Evolutionary conservation across 2,113 vertebrate species (phyloP).

Genomic region (Cavia aperea): DNA sequence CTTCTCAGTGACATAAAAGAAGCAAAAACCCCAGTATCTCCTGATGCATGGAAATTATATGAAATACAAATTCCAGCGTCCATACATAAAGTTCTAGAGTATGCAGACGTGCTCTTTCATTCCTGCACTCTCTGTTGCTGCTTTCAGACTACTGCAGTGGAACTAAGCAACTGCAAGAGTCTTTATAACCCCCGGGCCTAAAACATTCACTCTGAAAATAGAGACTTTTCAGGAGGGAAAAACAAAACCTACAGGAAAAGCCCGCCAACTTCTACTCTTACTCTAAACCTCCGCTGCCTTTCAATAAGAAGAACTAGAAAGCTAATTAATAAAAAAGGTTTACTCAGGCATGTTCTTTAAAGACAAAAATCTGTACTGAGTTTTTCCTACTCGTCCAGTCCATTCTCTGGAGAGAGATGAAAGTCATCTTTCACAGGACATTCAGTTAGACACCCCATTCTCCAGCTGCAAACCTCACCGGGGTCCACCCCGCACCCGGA

Average conservation of each 20-base stretch:
- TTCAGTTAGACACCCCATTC: not conserved
- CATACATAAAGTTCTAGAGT: not conserved
- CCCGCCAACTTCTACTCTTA: not conserved
- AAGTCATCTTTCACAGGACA: not conserved
- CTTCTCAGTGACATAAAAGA: not conserved
- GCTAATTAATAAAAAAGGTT: not conserved
- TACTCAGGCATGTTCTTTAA: not conserved
- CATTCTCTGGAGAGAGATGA: not conserved
- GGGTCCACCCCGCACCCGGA: not conserved
- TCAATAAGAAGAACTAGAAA: constrained; percentile 22
- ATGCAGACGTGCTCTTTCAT: not conserved
- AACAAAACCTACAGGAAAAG: not conserved
- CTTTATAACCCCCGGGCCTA: not conserved
- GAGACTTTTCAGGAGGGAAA: not conserved
- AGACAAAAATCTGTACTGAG: not conserved
- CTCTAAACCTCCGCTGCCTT: not conserved
- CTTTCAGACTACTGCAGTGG: not conserved
- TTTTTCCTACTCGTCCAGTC: not conserved
- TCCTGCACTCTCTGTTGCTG: not conserved
- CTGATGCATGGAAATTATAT: not conserved
- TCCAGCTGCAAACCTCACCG: not conserved
- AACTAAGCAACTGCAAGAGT: not conserved
- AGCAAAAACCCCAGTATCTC: not conserved
- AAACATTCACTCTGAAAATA: constrained; percentile 31
- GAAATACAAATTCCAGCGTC: not conserved